Base-by-base conservation (phyloP, 2,888 invertebrate genomes). In the Drosophila birchii region DNA sequence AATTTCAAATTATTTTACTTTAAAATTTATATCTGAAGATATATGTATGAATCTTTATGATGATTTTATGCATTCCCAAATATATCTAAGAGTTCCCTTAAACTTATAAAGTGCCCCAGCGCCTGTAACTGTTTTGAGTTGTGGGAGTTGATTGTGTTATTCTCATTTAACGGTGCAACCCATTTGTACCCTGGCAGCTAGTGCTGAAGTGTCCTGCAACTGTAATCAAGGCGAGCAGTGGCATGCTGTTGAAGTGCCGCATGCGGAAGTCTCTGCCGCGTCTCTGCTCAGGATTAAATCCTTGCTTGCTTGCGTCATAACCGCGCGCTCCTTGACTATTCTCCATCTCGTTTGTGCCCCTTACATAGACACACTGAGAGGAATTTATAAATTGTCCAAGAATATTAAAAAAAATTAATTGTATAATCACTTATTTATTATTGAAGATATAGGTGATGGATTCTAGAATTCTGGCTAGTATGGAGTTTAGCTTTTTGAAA, bases 191-290 rank as follows among this genome's bases (percentile, higher is more conserved):
- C 64, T 43, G 51, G 43, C 51, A 38, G 51, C 34, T 5, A 29
- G 26, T 26, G 14, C 26, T 64, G 66, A 70, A 47, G 70, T 47
- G 69, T 49, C 36, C 26, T 57, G 68, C 57, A 70, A 70, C 49
- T 69, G 68, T 69, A 69, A 58, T 70, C 59, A 69, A 57, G 47
- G 70, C 67, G 36, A 67, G 66, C 66, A 57, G 68, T 44, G 34
- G 59, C 60, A 64, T 53, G 67, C 49, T 60, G 43, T 75, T 75
- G 18, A 59, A 75, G 73, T 67, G 68, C 58, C 18, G 54, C 75
- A 54, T 53, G 67, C 75, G 58, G 47, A 73, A 75, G 57, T 64
- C 57, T 44, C 54, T 74, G 75, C 66, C 56, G 49, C 74, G 62
- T 36, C 58, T 41, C 69, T 20, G 44, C 49, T 39, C 47, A 43